Evolutionary conservation across 2,888 invertebrate species (phyloP).

Genomic region (Eurois occulta): DNA sequence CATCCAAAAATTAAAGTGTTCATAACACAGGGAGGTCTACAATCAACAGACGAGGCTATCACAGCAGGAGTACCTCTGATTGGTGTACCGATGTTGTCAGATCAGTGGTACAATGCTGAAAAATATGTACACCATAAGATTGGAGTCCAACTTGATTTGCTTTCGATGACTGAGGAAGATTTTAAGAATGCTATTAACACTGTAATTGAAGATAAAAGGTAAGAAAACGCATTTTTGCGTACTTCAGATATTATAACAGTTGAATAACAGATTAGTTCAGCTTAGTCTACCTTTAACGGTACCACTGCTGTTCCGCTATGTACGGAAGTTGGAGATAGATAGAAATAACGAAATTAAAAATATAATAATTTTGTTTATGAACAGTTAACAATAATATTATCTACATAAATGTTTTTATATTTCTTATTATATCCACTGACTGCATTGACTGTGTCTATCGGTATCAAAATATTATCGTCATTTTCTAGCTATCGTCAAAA

Average conservation of each 20-base stretch:
- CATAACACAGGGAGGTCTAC: slow-evolving; percentile 81
- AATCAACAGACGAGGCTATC: slow-evolving; percentile 73
- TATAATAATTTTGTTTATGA: neutral
- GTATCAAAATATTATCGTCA: neutral
- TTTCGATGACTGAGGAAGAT: slow-evolving; percentile 21
- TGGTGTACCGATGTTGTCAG: slow-evolving; percentile 77
- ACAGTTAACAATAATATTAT: neutral
- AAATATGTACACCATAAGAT: slow-evolving; percentile 44
- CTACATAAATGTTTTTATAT: neutral
- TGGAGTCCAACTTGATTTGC: slow-evolving; percentile 39
- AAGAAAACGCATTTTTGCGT: neutral
- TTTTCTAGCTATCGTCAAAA: slow-evolving; percentile 66
- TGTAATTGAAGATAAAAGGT: slow-evolving; percentile 35
- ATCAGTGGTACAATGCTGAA: slow-evolving; percentile 75
- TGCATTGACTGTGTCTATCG: neutral
- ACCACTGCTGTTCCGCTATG: neutral
- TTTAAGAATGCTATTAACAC: slow-evolving; percentile 20
- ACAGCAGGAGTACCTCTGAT: slow-evolving; percentile 74
- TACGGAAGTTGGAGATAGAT: neutral
- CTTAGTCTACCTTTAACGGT: neutral
- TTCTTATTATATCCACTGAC: neutral
- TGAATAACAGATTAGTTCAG: neutral
- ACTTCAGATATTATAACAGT: neutral
- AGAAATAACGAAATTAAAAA: too few relatives aligned
- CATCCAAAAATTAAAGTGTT: slow-evolving; percentile 76